Percentiles rank a stretch among this genome's conserved stretches.
Evolutionary conservation across 2,797 vertebrate species (phyloP).

Genomic region (Sebastes steindachneri): DNA sequence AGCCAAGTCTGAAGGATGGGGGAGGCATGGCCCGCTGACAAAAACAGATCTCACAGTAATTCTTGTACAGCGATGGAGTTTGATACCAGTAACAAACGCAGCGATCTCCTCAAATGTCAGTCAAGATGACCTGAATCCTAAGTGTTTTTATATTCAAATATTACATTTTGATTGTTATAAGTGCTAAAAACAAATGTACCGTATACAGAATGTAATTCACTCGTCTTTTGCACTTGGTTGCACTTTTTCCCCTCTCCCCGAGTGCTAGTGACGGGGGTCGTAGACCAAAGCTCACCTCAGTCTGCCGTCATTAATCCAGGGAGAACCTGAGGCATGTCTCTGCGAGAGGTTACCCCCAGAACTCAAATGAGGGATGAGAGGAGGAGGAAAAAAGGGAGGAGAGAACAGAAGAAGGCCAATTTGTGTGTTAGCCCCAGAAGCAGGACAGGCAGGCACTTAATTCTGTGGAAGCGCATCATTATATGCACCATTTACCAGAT

Average conservation of each 20-base stretch:
- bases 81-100: constrained; percentile 1
- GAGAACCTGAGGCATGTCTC: constrained; percentile 76
- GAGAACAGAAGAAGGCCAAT: constrained; percentile 80
- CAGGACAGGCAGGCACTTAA: constrained; percentile 85
- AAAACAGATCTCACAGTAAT: constrained; percentile 22
- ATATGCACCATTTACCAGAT: constrained; percentile 89
- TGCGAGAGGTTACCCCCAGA: constrained; percentile 62
- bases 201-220: not conserved
- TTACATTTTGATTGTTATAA: not conserved
- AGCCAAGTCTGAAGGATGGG: constrained; percentile 37
- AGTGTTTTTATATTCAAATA: not conserved
- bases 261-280: constrained; percentile 30
- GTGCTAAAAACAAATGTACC: not conserved
- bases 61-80: constrained; percentile 13
- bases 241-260: not conserved
- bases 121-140: constrained; percentile 2
- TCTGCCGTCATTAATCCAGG: constrained; percentile 76
- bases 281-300: constrained; percentile 57
- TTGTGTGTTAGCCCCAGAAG: constrained; percentile 84
- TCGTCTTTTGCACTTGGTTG: not conserved
- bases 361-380: constrained; percentile 73
- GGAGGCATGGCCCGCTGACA: constrained; percentile 28
- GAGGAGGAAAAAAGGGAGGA: constrained; percentile 42
- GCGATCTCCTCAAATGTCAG: constrained; percentile 28
- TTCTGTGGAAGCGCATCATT: constrained; percentile 88